These are phyloP conservation scores for Leptinotarsa haldemani DNA, from an alignment of 2,888 invertebrate genomes.

Conservation along the genomic window DNA sequence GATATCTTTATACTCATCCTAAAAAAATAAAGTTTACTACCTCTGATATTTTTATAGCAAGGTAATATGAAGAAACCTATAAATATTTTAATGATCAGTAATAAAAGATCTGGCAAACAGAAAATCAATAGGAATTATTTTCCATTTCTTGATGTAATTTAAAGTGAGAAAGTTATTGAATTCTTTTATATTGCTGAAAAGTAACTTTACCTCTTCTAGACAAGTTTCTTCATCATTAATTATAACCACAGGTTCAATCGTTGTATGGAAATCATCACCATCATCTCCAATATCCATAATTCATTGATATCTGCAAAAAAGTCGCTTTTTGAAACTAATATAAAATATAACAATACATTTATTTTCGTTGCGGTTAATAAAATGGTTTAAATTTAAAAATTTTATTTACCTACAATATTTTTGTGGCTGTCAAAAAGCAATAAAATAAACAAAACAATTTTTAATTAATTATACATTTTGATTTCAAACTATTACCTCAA, in stretches of 20 bases:
- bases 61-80: neutral
- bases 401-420: constrained; percentile 34
- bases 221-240: constrained; percentile 55
- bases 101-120: constrained; percentile 23
- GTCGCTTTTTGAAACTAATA: constrained; percentile 14
- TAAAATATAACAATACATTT: neutral
- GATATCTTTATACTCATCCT: constrained; percentile 22
- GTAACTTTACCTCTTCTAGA: constrained; percentile 46
- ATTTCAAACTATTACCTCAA: constrained; percentile 37
- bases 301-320: constrained; percentile 44
- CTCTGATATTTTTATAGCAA: constrained; percentile 16
- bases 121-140: neutral
- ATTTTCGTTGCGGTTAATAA: neutral
- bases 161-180: neutral
- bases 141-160: neutral
- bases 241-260: constrained; percentile 60
- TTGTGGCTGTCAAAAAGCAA: constrained; percentile 23
- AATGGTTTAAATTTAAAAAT: neutral
- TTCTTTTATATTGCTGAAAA: constrained; percentile 12
- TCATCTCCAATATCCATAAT: constrained; percentile 50
- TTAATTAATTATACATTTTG: constrained; percentile 45
- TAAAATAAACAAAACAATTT: constrained; percentile 58
- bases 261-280: constrained; percentile 52
- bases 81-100: constrained; percentile 13
- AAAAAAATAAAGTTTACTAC: constrained; percentile 16